Evolutionary conservation across 2,888 invertebrate species (phyloP), one percentile per base, ranked within the genome.

Genomic region (Zhengitettix transpicula): DNA sequence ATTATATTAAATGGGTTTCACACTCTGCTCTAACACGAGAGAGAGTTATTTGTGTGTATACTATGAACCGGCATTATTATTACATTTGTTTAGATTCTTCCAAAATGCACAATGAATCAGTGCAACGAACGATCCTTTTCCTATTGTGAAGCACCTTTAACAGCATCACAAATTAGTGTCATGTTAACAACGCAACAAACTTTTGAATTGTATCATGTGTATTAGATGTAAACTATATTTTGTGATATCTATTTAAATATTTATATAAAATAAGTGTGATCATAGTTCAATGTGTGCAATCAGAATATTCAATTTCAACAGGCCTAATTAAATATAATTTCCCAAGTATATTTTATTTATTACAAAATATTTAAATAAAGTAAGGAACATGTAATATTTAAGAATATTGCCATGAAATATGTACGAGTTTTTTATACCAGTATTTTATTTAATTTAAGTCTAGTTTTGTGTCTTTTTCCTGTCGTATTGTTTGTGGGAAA

Each of bases 71-170:
- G 47, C 16, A 53, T 17, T 17, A 53, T 8, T 16, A 16, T 12
- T 53, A 53, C 15, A 17, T 53, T 17, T 53, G 16, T 53, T 53
- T 14, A 41, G 42, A 44, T 56, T 56, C 15, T 44, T 56, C 42
- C 42, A 28, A 44, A 53, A 52, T 58, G 58, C 58, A 58, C 58
- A 58, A 58, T 58, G 58, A 58, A 58, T 10, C n/a, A 51, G 58
- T 58, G 58, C 58, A 58, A 58, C 58, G 58, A 58, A 58, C n/a
- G 40, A n/a, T 51, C 11, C 28, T 44, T 53, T 17, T 17, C 17
- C 17, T 51, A 51, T 16, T n/a, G 53, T 17, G 53, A 53, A 53
- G 15, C n/a, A 15, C 16, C 51, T 53, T 53, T 9, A 53, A 17
- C 16, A 17, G 14, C 17, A 17, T 28, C 16, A 53, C 17, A 16